Evolutionary conservation across 2,888 invertebrate genomes (phyloP).

Genomic region (Cataglyphis rosenhaueri): DNA sequence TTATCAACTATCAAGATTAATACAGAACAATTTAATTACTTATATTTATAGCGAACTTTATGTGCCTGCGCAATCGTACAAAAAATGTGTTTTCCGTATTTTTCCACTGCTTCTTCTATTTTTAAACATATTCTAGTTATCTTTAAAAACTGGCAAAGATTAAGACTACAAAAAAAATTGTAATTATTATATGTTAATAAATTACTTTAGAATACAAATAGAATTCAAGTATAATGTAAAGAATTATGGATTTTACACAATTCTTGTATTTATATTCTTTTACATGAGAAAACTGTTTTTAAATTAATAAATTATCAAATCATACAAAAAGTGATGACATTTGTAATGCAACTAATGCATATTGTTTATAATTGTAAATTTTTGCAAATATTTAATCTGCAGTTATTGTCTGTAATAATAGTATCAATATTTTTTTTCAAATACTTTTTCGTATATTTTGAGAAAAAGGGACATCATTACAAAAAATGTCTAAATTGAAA

Average conservation of each 20-base stretch:
- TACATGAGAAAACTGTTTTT: background rate
- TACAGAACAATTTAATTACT: background rate
- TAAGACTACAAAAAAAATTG: background rate
- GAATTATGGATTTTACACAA: background rate
- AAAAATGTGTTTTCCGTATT: conserved; percentile 3
- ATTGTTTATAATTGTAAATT: background rate
- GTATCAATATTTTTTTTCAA: background rate
- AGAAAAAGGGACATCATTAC: background rate
- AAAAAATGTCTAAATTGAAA: background rate
- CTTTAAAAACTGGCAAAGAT: background rate
- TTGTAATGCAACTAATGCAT: background rate
- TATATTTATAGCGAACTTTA: background rate
- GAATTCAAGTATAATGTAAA: background rate
- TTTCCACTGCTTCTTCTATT: background rate
- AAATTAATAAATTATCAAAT: background rate
- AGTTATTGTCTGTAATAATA: background rate
- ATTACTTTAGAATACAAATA: background rate
- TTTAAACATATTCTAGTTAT: background rate
- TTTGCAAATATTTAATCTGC: background rate
- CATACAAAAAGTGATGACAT: background rate
- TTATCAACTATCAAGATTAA: background rate
- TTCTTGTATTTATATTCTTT: background rate
- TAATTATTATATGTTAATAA: background rate
- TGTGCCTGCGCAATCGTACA: background rate
- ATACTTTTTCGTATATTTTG: background rate